Base-by-base conservation (phyloP, 2,888 invertebrate genomes). In the Exephanes ischioxanthus region DNA sequence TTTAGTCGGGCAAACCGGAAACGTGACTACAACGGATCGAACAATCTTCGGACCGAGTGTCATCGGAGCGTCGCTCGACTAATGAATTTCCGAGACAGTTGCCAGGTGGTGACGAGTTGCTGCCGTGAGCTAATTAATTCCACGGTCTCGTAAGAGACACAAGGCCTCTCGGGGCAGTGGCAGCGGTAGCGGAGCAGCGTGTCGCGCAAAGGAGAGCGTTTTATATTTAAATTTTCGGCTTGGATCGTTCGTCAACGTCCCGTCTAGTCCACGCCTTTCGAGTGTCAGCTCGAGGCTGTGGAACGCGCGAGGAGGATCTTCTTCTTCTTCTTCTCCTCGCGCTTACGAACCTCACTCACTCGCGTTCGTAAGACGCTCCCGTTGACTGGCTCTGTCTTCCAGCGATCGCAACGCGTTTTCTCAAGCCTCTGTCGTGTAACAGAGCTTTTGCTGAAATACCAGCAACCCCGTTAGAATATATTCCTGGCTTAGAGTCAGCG, bases 241-340 rank as follows among this genome's bases (percentile, higher is more conserved):
- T 30, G 80, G 83, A 85, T 85, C 85, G 80, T 85, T 83, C 85
- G 85, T 85, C 85, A 85, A 85, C 85, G 85, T 85, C 85, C 80
- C 80, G 85, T 85, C 85, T 83, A 85, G 85, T 85, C 80, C 85
- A 85, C 85, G 85, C 85, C 85, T 85, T 85, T 85, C 85, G 85
- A 83, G 80, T 85, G 85, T 85, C 85, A 83, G 83, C 80, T 73
- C 72, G 73, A 72, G 73, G 75, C 82, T 30, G 58, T 33, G 85
- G 83, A 85, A 85, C 85, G 83, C 85, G 48, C 71, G 37, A 67
- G 79, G 80, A 73, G 85, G 80, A 85, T 83, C 83, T 83, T 82
- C 67, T 58, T 80, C 75, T 61, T n/a, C n/a, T n/a, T 76, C 76
- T 63, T 58, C 75, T 53, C 14, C 26, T 51, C 58, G 26, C 68